A percentile compares a stretch with the other conserved stretches of the same genome.
Evolutionary conservation across 2,888 invertebrate genomes (phyloP).

Genomic region (Cremastobaeus sp.): DNA sequence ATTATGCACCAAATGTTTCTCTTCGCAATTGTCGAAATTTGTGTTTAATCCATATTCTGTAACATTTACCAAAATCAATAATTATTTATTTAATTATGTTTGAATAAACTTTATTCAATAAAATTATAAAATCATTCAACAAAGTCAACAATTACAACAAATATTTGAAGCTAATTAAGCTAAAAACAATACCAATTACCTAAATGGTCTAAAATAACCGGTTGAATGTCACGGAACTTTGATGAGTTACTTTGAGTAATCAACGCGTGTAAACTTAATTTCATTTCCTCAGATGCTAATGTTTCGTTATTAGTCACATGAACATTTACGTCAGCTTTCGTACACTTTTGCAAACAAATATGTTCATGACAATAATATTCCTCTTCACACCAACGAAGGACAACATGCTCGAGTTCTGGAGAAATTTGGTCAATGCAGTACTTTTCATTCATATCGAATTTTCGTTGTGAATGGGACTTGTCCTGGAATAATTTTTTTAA

Average conservation of each 20-base stretch:
- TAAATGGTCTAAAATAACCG: neutral
- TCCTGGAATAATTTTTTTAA: no score
- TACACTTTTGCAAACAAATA: neutral
- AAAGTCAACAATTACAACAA: no score
- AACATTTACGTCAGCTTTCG: neutral
- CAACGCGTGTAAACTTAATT: neutral
- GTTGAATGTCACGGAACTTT: neutral
- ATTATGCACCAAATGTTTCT: neutral
- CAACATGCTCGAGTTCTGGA: neutral
- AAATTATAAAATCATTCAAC: neutral
- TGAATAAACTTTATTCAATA: neutral
- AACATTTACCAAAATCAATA: neutral
- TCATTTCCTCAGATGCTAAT: neutral
- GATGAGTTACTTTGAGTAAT: neutral
- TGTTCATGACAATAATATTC: neutral
- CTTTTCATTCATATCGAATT: no score
- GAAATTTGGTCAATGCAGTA: constrained; percentile 5
- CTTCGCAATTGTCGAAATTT: neutral
- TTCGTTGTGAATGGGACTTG: no score
- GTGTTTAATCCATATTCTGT: neutral
- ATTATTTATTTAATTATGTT: neutral
- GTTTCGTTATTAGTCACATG: neutral
- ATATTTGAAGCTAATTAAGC: no score
- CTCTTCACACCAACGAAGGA: neutral
- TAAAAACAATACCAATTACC: neutral